Evolutionary conservation across 2,888 invertebrate genomes (phyloP).

Genomic region (Drosophila fulvimacula): DNA sequence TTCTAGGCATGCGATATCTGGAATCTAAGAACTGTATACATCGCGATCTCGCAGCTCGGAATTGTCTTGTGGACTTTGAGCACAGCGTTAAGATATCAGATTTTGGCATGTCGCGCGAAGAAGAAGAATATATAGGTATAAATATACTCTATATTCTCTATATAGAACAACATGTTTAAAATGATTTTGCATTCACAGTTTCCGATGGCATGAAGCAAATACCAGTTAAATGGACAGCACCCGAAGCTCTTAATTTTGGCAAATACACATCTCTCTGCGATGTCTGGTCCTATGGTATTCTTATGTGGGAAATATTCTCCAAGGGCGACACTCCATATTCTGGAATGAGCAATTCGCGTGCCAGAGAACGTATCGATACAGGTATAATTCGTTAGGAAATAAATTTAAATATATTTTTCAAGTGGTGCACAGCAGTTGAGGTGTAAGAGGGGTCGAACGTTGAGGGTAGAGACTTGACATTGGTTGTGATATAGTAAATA

Average conservation of each 20-base stretch:
- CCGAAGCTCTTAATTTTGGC: constrained; percentile 98
- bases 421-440: too few species aligned
- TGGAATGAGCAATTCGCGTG: constrained; percentile 96
- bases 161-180: too few species aligned
- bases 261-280: constrained; percentile 98
- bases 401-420: neutral
- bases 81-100: constrained; percentile 98
- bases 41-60: constrained; percentile 96
- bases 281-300: constrained; percentile 98
- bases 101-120: constrained; percentile 98
- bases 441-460: too few species aligned
- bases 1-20: constrained; percentile 92
- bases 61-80: constrained; percentile 91
- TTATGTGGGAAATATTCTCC: constrained; percentile 98
- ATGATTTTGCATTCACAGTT: constrained; percentile 85
- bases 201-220: constrained; percentile 99
- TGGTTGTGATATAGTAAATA: too few species aligned
- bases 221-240: constrained; percentile 99
- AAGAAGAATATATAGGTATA: constrained; percentile 94
- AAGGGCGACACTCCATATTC: constrained; percentile 96
- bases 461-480: too few species aligned
- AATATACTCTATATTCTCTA: too few species aligned
- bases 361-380: constrained; percentile 96
- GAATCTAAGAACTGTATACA: constrained; percentile 98
- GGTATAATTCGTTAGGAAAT: constrained; percentile 87